These are phyloP conservation scores for Hexactinellida sp. DNA, from an alignment of 37 sponge, comb jelly and placozoan genomes.

Conservation along the genomic window DNA sequence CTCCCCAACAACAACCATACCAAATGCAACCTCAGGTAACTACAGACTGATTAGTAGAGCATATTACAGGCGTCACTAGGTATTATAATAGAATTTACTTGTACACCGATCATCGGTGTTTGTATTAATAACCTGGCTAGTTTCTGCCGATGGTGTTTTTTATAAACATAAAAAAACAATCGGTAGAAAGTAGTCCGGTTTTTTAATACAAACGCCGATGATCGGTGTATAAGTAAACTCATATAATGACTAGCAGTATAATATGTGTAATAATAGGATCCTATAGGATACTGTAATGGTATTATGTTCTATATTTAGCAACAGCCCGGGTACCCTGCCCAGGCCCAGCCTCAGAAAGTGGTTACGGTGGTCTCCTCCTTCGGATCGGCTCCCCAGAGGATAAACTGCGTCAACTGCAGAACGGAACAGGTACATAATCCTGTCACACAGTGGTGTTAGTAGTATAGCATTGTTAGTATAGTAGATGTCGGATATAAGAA, in stretches of 20 bases:
- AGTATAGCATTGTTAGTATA: no score
- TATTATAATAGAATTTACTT: neutral
- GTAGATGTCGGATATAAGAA: no score
- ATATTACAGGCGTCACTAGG: neutral
- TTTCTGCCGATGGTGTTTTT: no score
- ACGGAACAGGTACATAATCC: neutral
- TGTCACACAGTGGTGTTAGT: no score
- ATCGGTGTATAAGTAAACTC: neutral
- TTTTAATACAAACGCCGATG: no score
- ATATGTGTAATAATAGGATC: neutral
- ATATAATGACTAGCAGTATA: neutral
- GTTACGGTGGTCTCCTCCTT: neutral
- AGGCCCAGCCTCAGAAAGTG: neutral
- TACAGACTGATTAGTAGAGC: neutral
- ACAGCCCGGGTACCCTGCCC: no score
- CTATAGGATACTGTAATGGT: no score
- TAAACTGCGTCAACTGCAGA: constrained; percentile 13
- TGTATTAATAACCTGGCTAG: no score
- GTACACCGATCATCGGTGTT: no score
- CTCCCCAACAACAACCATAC: neutral
- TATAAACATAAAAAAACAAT: no score
- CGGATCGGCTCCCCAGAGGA: neutral
- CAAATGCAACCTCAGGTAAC: neutral
- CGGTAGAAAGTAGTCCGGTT: no score
- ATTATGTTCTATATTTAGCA: no score